Evolutionary conservation across 2,888 invertebrate species (phyloP).

Genomic region (Heliconius cydno): DNA sequence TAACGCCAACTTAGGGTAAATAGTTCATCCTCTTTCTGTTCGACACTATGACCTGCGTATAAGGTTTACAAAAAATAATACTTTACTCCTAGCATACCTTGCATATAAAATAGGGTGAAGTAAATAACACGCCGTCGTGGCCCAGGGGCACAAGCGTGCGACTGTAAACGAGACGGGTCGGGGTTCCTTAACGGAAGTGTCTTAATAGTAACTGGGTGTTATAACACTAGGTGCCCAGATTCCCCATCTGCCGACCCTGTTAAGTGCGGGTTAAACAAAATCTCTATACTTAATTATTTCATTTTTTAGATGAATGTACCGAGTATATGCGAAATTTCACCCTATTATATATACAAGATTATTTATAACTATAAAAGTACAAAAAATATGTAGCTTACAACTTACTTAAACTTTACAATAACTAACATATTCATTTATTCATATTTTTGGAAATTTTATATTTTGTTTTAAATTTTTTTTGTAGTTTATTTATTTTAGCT

Average conservation of each 20-base stretch:
- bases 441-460: slow-evolving; percentile 14
- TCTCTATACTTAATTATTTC: background rate
- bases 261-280: no score
- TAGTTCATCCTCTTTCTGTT: slow-evolving; percentile 17
- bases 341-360: background rate
- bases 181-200: no score
- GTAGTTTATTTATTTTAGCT: slow-evolving; percentile 23
- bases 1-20: background rate
- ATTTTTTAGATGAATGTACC: no score
- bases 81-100: background rate
- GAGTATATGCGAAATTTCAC: background rate
- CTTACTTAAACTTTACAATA: slow-evolving; percentile 18
- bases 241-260: no score
- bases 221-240: no score
- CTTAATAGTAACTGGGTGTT: no score
- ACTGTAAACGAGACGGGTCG: no score
- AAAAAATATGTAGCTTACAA: slow-evolving; percentile 20
- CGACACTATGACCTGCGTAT: slow-evolving; percentile 30
- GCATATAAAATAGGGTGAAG: slow-evolving; percentile 1
- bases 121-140: no score
- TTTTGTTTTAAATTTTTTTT: background rate
- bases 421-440: slow-evolving; percentile 17
- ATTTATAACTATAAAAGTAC: slow-evolving; percentile 1
- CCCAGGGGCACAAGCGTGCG: no score
- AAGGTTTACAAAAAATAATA: background rate